Base-by-base conservation (phyloP, 2,797 vertebrate species). In the Mus spretus region DNA sequence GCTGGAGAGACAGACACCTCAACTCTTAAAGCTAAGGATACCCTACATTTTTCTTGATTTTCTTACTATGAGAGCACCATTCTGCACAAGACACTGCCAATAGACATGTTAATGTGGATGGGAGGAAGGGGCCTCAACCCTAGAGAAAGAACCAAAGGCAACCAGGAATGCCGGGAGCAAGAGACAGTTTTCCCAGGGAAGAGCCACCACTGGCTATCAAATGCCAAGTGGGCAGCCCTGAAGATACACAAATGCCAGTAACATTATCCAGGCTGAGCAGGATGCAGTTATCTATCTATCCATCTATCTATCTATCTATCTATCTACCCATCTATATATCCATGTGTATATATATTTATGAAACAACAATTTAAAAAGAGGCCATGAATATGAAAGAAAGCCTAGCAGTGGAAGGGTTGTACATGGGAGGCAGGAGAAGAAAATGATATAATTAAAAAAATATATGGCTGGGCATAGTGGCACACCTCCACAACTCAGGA, bases 1-100 rank as follows among this genome's bases (percentile, higher is more conserved):
- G 81, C 3, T 3, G 2, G 17, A 47, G 44, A 93, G 95, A 86
- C 6, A 90, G 91, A 85, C 4, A 79, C 14, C 72, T 83, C 84
- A 89, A 85, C 44, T 86, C 40, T 89, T 59, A 92, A 90, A 96
- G 82, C 47, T 61, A 70, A 82, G 79, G 20, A 40, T 31, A n/a
- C 37, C 9, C 3, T 37, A 93, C 47, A 67, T 47, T 88, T 94
- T 31, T 37, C 91, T 78, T 63, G 9, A 11, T 34, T 85, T 91
- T 90, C 22, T 90, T 67, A 70, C 19, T 37, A 59, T 81, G 53
- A 93, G 53, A 90, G 90, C 55, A 11, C 11, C 44, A 79, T 37
- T n/a, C 40, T 20, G 15, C 44, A 65, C 37, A 63, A 63, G 37
- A 84, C 15, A 31, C 37, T 9, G 24, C 37, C 15, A 44, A 28